phyloP scores from a whole-genome alignment of 2,113 vertebrate species.

The human region GRCh38 chr7:101823501-101824000 shows the following conservation, averaged over 20 bases:
- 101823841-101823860: constrained; percentile 68
- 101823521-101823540: not conserved
- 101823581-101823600: not conserved
- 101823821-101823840: constrained; percentile 46
- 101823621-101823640: not conserved
- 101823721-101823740: not conserved
- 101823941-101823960: not conserved
- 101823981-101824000: not conserved
- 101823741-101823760: constrained; percentile 48
- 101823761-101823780: constrained; percentile 61
- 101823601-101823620: not conserved
- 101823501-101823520: not conserved
- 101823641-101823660: not conserved
- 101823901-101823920: not conserved
- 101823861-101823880: constrained; percentile 64
- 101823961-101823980: not conserved
- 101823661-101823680: not conserved
- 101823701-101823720: constrained; percentile 18
- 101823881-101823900: constrained; percentile 51
- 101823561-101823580: constrained; percentile 11
- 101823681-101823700: constrained; percentile 20
- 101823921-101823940: not conserved
- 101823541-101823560: constrained; percentile 16
- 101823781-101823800: constrained; percentile 48
- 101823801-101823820: constrained; percentile 45